Conservation (phyloP, 2,113 vertebrate genomes). For the Mastomys natalensis region DNA sequence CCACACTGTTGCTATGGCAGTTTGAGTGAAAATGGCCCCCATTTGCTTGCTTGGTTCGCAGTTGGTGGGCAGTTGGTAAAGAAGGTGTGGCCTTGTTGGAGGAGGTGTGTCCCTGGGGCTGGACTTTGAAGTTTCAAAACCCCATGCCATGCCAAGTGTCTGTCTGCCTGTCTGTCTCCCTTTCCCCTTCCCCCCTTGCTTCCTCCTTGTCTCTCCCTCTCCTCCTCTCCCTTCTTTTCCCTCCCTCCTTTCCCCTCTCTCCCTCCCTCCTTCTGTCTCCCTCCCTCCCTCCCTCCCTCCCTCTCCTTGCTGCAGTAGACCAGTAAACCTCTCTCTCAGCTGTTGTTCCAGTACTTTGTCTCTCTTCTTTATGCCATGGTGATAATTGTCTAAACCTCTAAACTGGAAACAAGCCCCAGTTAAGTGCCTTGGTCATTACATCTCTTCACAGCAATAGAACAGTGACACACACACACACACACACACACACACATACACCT, state of each 20-base stretch:
- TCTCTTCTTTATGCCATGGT: background rate
- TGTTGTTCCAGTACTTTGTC: background rate
- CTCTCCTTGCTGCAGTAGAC: background rate
- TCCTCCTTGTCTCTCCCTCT: no score
- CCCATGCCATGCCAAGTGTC: background rate
- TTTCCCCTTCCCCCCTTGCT: accelerated
- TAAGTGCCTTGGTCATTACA: background rate
- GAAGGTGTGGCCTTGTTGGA: background rate
- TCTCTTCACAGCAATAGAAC: background rate
- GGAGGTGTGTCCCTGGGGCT: background rate
- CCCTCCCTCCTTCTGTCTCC: no score
- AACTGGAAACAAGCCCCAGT: background rate
- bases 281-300: no score
- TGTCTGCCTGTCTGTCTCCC: background rate
- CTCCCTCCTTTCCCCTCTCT: no score
- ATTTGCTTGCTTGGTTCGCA: background rate
- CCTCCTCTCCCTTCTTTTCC: no score
- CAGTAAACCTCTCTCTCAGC: background rate
- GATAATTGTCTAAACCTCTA: background rate
- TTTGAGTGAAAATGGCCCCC: background rate
- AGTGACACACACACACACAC: background rate
- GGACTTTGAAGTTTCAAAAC: background rate
- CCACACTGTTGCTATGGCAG: background rate
- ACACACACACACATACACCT: background rate
- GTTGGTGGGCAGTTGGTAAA: background rate